Percentiles rank a stretch among this genome's conserved stretches.
Evolutionary conservation across 1,140 invertebrate genomes (phyloP).

Genomic region (Drosophila mayri): DNA sequence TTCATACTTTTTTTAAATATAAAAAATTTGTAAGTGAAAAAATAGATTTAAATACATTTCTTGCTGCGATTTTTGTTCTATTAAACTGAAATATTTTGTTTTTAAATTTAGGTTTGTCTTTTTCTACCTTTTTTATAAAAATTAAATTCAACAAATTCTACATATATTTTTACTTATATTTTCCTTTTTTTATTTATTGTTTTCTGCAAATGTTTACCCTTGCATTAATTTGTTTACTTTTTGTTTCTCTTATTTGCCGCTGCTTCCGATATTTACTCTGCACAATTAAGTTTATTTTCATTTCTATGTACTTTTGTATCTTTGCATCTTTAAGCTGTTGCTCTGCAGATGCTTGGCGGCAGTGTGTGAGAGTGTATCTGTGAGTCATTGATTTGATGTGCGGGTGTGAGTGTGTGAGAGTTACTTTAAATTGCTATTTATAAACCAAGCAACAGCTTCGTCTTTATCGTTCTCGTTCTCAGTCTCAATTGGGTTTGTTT

Average conservation of each 20-base stretch:
- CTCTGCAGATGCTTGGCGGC: conserved; percentile 15
- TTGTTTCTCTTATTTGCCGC: conserved; percentile 17
- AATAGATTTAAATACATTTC: too few relatives aligned
- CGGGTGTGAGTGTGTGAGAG: conserved; percentile 21
- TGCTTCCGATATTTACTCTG: conserved; percentile 55
- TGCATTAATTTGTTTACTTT: conserved; percentile 66
- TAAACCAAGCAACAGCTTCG: conserved; percentile 53
- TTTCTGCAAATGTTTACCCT: neutral
- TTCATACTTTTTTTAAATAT: too few relatives aligned
- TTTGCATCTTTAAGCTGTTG: conserved; percentile 13
- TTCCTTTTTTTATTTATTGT: neutral
- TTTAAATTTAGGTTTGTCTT: too few relatives aligned
- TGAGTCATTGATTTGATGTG: conserved; percentile 28
- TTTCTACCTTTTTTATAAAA: too few relatives aligned
- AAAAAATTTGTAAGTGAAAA: too few relatives aligned
- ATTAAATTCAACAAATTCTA: too few relatives aligned
- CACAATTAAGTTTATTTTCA: conserved; percentile 49
- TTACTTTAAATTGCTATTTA: conserved; percentile 70
- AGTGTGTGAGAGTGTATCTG: conserved; percentile 15
- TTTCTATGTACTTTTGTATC: conserved; percentile 23
- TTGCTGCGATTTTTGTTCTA: too few relatives aligned
- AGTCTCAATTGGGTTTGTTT: conserved; percentile 50
- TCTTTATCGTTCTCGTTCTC: conserved; percentile 17
- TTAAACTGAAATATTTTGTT: too few relatives aligned
- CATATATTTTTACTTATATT: neutral